Conservation (phyloP, 1,140 invertebrate genomes). For the Aphaenogaster rudis region DNA sequence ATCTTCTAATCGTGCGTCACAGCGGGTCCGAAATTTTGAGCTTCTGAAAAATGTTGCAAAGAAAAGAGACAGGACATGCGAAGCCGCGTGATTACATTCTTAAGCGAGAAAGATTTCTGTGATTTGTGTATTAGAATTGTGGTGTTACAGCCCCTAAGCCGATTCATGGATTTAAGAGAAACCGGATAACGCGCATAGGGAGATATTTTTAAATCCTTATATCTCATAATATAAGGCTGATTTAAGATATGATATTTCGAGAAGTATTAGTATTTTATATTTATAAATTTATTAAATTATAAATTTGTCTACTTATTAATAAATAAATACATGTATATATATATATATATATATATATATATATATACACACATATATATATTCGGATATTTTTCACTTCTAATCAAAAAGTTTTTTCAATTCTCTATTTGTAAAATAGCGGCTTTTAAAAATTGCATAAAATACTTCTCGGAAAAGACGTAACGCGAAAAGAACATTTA, state of each 20-base stretch:
- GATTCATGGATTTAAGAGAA: constrained; percentile 21
- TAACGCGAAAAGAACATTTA: not conserved
- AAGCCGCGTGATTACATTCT: not conserved
- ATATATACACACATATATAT: not conserved
- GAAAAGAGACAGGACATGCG: not conserved
- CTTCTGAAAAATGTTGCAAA: not conserved
- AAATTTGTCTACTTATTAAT: too few species aligned
- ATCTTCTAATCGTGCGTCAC: not conserved
- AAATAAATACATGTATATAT: too few species aligned
- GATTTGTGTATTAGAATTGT: not conserved
- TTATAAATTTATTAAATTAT: not conserved
- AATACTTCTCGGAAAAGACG: not conserved
- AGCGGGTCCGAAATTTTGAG: not conserved
- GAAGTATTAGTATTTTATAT: constrained; percentile 9
- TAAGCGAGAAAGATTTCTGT: not conserved
- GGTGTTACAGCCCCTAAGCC: not conserved
- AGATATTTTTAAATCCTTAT: constrained; percentile 9
- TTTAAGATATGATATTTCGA: not conserved
- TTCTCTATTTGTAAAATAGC: not conserved
- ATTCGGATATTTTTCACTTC: not conserved
- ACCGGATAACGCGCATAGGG: not conserved
- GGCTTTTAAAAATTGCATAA: not conserved
- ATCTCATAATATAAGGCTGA: not conserved
- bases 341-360: not conserved
- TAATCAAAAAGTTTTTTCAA: not conserved